Percentiles rank a stretch among this genome's conserved stretches.
Conservation (phyloP, 2,797 vertebrate genomes). For the Bovichtus diacanthus region DNA sequence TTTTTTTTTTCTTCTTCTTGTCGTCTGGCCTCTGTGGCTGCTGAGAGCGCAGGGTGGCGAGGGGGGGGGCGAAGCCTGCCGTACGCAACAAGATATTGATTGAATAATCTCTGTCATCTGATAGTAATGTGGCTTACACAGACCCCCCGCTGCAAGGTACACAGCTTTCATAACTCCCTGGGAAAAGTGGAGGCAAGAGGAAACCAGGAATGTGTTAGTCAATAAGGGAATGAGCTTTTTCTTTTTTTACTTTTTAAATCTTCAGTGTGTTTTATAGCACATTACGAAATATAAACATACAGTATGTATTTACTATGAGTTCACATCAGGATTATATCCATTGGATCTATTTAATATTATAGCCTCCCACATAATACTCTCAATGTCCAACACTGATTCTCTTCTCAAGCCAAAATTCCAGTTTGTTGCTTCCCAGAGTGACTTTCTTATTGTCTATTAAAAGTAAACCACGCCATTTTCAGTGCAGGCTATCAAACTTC, state of each 20-base stretch:
- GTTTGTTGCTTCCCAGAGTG: neutral
- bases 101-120: constrained; percentile 86
- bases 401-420: neutral
- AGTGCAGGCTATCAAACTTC: neutral
- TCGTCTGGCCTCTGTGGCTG: constrained; percentile 41
- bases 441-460: neutral
- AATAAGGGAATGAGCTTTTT: neutral
- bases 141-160: constrained; percentile 77
- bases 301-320: neutral
- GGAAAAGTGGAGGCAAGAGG: constrained; percentile 12
- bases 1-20: constrained; percentile 20
- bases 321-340: neutral
- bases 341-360: too few species aligned
- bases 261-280: neutral
- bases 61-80: constrained; percentile 43
- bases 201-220: neutral
- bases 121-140: constrained; percentile 79
- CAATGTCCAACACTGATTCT: neutral
- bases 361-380: neutral
- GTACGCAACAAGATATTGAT: constrained; percentile 84
- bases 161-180: constrained; percentile 55
- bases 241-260: neutral
- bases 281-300: neutral
- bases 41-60: constrained; percentile 43
- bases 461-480: neutral